phyloP scores from a whole-genome alignment of 2,113 vertebrate genomes.

The Silurus asotus region DNA sequence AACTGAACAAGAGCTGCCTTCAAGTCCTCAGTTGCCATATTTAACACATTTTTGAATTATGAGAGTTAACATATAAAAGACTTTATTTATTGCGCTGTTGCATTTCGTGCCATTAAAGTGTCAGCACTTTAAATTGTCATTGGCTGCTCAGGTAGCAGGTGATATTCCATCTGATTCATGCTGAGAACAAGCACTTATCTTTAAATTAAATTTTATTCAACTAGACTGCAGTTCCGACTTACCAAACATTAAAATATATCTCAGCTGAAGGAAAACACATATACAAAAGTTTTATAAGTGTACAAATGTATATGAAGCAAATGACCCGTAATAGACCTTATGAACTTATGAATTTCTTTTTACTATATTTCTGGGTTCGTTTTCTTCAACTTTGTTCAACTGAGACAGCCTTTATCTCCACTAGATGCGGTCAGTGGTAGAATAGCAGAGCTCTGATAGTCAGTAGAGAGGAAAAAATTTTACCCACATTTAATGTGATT shows the following conservation, averaged over 20 bases:
- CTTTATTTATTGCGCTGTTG: constrained; percentile 47
- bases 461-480: background rate
- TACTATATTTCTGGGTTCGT: background rate
- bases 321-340: background rate
- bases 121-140: constrained; percentile 35
- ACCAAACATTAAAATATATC: background rate
- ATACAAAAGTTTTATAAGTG: background rate
- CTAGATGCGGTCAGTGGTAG: background rate
- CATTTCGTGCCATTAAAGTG: constrained; percentile 39
- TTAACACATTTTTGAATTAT: constrained; percentile 45
- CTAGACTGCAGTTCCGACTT: background rate
- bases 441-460: background rate
- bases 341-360: background rate
- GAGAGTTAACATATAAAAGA: constrained; percentile 50
- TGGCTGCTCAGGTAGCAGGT: constrained; percentile 36
- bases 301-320: background rate
- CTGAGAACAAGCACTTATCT: background rate
- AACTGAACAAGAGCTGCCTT: constrained; percentile 45
- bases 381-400: background rate
- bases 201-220: constrained; percentile 18
- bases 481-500: background rate
- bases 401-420: background rate
- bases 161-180: constrained; percentile 19
- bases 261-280: background rate
- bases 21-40: constrained; percentile 46